Percentiles rank a stretch among this genome's conserved stretches.
Evolutionary conservation across 2,888 invertebrate species (phyloP).

Genomic region (Caenorhabditis imperialis): DNA sequence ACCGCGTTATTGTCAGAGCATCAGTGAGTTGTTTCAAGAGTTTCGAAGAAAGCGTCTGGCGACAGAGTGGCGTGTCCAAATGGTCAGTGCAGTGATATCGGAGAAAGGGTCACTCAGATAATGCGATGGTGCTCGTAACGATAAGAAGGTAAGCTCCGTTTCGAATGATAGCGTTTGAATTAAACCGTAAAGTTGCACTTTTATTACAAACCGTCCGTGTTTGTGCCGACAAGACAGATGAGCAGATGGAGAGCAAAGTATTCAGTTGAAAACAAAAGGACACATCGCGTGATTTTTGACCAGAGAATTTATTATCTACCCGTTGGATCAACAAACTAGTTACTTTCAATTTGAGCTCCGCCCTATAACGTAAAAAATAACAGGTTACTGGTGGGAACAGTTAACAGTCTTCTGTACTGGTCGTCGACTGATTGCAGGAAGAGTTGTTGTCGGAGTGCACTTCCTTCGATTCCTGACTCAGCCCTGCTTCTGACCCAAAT

Average conservation of each 20-base stretch:
- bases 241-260: constrained; percentile 11
- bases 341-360: constrained; percentile 5
- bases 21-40: too few species aligned
- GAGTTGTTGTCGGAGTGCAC: constrained; percentile 23
- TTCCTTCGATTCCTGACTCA: constrained; percentile 7
- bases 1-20: too few species aligned
- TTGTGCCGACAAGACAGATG: too few species aligned
- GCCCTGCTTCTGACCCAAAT: constrained; percentile 47
- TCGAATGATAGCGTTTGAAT: background rate
- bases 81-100: constrained; percentile 15
- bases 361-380: constrained; percentile 5
- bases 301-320: constrained; percentile 36
- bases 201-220: background rate
- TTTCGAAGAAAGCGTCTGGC: constrained; percentile 7
- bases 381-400: background rate
- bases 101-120: background rate
- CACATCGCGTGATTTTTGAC: constrained; percentile 6
- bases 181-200: background rate
- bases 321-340: constrained; percentile 17
- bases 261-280: constrained; percentile 18
- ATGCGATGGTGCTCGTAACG: too few species aligned
- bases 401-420: constrained; percentile 43
- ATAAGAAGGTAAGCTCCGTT: too few species aligned
- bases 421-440: constrained; percentile 45
- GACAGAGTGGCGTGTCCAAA: constrained; percentile 8